Conservation (phyloP, 2,113 vertebrate species). For the Macheiramphus alcinus region DNA sequence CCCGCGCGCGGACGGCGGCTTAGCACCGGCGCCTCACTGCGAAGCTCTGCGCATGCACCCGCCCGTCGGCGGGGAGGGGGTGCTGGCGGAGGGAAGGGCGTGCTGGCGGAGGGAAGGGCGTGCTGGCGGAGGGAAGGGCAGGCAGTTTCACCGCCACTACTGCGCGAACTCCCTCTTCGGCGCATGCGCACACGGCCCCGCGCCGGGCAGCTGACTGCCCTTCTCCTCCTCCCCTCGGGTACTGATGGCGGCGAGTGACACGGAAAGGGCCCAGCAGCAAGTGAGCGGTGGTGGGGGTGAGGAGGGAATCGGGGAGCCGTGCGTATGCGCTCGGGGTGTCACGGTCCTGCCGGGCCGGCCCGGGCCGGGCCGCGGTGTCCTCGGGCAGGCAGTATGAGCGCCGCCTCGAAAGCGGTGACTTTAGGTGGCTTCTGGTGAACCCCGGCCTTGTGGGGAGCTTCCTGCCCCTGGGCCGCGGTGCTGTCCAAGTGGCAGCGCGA, state of each 20-base stretch:
- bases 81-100: not conserved
- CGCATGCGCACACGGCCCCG: not conserved
- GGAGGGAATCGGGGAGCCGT: not conserved
- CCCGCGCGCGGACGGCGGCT: fast-evolving
- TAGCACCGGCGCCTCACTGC: fast-evolving
- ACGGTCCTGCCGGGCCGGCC: not conserved
- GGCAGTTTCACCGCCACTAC: not conserved
- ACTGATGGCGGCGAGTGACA: not conserved
- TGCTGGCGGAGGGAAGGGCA: not conserved
- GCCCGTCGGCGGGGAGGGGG: fast-evolving
- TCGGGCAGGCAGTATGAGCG: not conserved
- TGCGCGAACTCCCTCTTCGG: fast-evolving
- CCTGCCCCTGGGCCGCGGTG: not conserved
- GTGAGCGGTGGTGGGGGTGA: not conserved
- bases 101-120: fast-evolving
- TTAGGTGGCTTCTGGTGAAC: not conserved
- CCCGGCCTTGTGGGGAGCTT: not conserved
- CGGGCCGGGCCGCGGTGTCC: too few relatives aligned
- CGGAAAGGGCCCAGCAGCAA: not conserved
- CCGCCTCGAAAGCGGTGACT: fast-evolving
- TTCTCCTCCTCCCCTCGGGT: fast-evolving
- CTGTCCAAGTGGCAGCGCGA: fast-evolving
- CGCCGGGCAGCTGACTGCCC: fast-evolving
- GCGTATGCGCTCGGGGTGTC: not conserved
- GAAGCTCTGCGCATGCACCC: not conserved